A percentile compares a stretch with the other conserved stretches of the same genome.
Evolutionary conservation across 2,888 invertebrate species (phyloP).

Genomic region (Drosophila acutilabella): DNA sequence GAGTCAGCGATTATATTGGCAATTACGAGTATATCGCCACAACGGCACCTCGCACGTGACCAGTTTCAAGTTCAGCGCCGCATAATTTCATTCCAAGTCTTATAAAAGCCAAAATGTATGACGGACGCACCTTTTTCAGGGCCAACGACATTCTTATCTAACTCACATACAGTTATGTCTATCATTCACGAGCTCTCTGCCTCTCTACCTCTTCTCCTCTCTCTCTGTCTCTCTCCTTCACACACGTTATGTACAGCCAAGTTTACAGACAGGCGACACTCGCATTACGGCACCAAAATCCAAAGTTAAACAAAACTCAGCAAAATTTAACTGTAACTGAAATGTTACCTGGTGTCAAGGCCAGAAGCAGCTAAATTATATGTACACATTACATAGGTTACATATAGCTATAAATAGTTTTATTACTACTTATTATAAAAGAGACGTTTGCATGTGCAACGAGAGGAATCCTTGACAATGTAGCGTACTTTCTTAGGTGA

Average conservation of each 20-base stretch:
- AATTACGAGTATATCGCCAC: constrained; percentile 74
- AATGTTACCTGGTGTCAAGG: constrained; percentile 45
- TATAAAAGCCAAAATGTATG: constrained; percentile 25
- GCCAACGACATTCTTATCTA: constrained; percentile 48
- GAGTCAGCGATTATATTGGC: constrained; percentile 73
- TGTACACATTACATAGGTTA: neutral
- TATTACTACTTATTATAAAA: neutral
- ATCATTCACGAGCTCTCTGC: neutral
- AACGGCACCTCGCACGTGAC: constrained; percentile 76
- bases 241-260: constrained; percentile 32
- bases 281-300: constrained; percentile 34
- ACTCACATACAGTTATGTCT: constrained; percentile 8
- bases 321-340: neutral
- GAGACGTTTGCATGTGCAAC: no score
- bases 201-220: neutral
- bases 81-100: constrained; percentile 51
- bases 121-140: constrained; percentile 19
- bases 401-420: neutral
- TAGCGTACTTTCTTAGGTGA: neutral
- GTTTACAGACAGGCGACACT: constrained; percentile 45
- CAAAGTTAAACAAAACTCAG: constrained; percentile 41
- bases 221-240: neutral
- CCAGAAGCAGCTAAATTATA: constrained; percentile 23
- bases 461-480: neutral
- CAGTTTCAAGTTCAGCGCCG: constrained; percentile 72